Evolutionary conservation across 2,113 vertebrate genomes (phyloP), one percentile per base, ranked within the genome.

Genomic region (Toxotes chatareus): DNA sequence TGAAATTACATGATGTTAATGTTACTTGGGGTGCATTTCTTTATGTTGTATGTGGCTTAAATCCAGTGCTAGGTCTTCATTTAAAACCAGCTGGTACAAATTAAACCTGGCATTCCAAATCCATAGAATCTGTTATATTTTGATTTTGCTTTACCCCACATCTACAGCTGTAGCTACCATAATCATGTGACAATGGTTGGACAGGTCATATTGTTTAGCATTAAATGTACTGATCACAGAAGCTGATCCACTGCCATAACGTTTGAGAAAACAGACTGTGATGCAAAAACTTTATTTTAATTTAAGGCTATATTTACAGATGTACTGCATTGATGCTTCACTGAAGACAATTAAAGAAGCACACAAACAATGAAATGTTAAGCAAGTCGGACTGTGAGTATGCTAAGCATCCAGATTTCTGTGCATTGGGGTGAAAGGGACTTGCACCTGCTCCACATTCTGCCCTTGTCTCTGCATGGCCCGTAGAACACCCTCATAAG

Each of bases 381-480:
- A 47, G 10, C 27, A 70, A 21, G 61, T 38, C 16, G 0, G 27
- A 44, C 13, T 80, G 40, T 32, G n/a, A 80, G 32, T 72, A 5
- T 27, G 12, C 38, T 74, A 86, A 16, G 21, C 78, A 44, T 83
- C 40, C 61, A 83, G 23, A 77, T 77, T 65, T 67, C 67, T 87
- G 69, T 31, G n/a, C 13, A 40, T 4, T n/a, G 16, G 44, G 9
- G 13, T 67, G 65, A 68, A 3, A 3, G 12, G 27, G 21, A 36
- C 17, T 55, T 85, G 85, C 80, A 99, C 98, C 96, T 99, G 97
- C 85, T 99, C 98, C 89, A 99, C 96, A 63, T 97, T 98, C 93
- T 98, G 96, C 70, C 98, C 98, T 89, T 97, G 97, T 94, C 95
- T 97, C 93, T 97, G 98, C 97, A 99, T 98, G 91, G 98, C 98